A percentile compares a stretch with the other conserved stretches of the same genome.
phyloP scores from a whole-genome alignment of 2,797 vertebrate species.

The Decapterus maruadsi region DNA sequence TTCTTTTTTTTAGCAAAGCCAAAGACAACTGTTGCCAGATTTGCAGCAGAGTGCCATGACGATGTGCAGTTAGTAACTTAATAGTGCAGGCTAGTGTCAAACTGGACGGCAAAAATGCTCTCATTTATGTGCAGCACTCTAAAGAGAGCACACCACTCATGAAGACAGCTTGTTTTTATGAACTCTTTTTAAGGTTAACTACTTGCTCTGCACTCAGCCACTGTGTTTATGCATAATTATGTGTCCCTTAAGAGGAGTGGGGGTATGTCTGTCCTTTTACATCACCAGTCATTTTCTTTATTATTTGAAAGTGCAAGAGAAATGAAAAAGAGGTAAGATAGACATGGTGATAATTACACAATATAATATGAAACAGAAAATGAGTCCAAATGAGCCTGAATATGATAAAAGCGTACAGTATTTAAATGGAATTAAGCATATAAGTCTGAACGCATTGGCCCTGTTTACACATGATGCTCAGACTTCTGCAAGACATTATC shows the following conservation, averaged over 20 bases:
- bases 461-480: conserved; percentile 6
- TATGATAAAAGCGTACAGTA: neutral
- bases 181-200: conserved; percentile 38
- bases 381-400: neutral
- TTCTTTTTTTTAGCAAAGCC: conserved; percentile 20
- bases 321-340: neutral
- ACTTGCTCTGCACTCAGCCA: conserved; percentile 11
- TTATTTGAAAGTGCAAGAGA: conserved; percentile 7
- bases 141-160: conserved; percentile 19
- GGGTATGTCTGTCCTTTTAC: conserved; percentile 7
- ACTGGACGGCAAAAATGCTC: conserved; percentile 39
- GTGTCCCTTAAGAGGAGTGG: conserved; percentile 28
- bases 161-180: conserved; percentile 46
- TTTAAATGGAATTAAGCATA: conserved; percentile 1
- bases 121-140: conserved; percentile 44
- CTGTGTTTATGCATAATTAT: conserved; percentile 45
- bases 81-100: conserved; percentile 46
- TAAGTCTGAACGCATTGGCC: conserved; percentile 2
- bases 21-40: conserved; percentile 27
- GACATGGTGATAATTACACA: neutral
- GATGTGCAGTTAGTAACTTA: conserved; percentile 55
- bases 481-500: neutral
- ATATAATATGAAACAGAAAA: conserved; percentile 9
- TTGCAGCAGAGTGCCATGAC: conserved; percentile 37
- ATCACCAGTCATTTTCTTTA: neutral